Percentiles rank a stretch among this genome's conserved stretches.
These are phyloP conservation scores for Sebastes nivosus DNA, from an alignment of 2,797 vertebrate genomes.

Conservation along the genomic window DNA sequence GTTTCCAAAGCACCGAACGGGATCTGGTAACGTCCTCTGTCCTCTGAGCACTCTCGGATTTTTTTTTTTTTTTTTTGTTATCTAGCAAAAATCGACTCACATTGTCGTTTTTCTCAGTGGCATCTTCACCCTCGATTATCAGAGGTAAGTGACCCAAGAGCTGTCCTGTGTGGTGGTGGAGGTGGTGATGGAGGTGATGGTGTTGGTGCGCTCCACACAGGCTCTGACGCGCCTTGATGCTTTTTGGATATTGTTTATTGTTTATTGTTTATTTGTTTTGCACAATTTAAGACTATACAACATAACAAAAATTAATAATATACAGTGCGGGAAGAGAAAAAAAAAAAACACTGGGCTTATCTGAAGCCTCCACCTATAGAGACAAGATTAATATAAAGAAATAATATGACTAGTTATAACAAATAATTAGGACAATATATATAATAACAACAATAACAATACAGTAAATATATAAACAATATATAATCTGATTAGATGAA, in stretches of 20 bases:
- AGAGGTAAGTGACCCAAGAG: slow-evolving; percentile 76
- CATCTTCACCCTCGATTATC: slow-evolving; percentile 45
- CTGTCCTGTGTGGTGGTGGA: slow-evolving; percentile 47
- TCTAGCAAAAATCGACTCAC: slow-evolving; percentile 30
- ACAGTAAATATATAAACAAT: too few relatives aligned
- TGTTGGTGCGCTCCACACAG: slow-evolving; percentile 37
- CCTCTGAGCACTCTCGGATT: slow-evolving; percentile 60
- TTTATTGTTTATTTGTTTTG: too few relatives aligned
- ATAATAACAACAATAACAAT: too few relatives aligned
- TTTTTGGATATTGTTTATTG: slow-evolving; percentile 15
- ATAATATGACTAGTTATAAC: too few relatives aligned
- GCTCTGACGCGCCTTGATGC: slow-evolving; percentile 45
- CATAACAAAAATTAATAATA: too few relatives aligned
- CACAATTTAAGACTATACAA: too few relatives aligned
- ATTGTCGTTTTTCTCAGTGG: slow-evolving; percentile 25
- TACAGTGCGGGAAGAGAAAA: too few relatives aligned
- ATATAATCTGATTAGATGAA: neutral
- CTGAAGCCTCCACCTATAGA: too few relatives aligned
- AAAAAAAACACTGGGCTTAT: too few relatives aligned
- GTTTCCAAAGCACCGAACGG: slow-evolving; percentile 68
- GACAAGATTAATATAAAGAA: too few relatives aligned
- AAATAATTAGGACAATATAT: too few relatives aligned
- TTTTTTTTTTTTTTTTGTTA: slow-evolving; percentile 50
- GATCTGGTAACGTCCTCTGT: slow-evolving; percentile 56
- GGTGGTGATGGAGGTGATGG: slow-evolving; percentile 12